Base-by-base conservation (phyloP, 2,888 invertebrate genomes). In the Bombylius discolor region DNA sequence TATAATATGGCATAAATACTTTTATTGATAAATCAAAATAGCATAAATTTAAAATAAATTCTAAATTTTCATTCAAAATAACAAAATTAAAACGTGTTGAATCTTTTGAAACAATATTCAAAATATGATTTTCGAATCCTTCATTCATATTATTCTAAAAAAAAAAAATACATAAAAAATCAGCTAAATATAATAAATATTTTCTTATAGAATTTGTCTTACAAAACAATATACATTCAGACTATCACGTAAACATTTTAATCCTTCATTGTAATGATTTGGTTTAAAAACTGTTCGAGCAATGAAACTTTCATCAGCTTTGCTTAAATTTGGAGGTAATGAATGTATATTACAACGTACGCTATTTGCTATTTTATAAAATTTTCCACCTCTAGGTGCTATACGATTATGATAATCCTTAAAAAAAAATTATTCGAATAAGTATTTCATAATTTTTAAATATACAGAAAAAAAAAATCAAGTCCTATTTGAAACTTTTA, bases 1-100 rank as follows among this genome's bases (percentile, higher is more conserved):
- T 46, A 34, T 52, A 49, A 51, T 45, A 59, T 5, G 53, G 49
- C 5, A 11, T 55, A n/a, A 57, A 46, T 44, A 55, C 49, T 12
- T 11, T n/a, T 49, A 34, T 47, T n/a, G 12, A 12, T 5, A 56
- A n/a, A 44, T 56, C 51, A 23, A 50, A 44, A 32, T 51, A 56
- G 6, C 36, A 47, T 13, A 48, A 53, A 6, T 11, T 6, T 4
- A 39, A 53, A 47, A 12, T 36, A 12, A 3, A 31, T 31, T 14
- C 12, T 31, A 13, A 23, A 23, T 23, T 23, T 2, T 23, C 23
- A 23, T 23, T 23, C 23, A 23, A 23, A 23, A 23, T 23, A 23
- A 23, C 23, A 23, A 23, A 23, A 23, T 23, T 23, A 23, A 23
- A 23, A 23, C 23, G 23, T 23, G 23, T 23, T 23, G 23, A 23